phyloP scores from a whole-genome alignment of 2,113 vertebrate genomes.

The Anguilla rostrata region DNA sequence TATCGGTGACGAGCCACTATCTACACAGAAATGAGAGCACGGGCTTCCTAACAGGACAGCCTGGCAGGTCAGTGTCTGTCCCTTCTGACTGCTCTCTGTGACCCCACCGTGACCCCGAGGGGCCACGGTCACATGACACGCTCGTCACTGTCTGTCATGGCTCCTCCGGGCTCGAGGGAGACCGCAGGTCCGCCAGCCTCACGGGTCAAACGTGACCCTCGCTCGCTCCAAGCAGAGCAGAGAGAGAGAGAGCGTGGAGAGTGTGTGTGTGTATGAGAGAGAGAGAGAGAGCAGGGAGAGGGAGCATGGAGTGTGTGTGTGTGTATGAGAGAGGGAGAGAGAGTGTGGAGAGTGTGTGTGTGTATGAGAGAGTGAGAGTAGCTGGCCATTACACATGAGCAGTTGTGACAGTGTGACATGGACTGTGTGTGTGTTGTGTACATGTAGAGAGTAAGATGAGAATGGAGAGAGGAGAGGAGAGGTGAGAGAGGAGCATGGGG shows the following conservation, averaged over 20 bases:
- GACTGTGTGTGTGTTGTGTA: too few species aligned
- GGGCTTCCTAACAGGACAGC: background rate
- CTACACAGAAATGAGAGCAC: background rate
- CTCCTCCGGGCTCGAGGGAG: background rate
- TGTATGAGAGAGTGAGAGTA: too few species aligned
- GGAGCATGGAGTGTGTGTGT: background rate
- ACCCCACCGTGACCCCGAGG: background rate
- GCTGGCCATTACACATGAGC: too few species aligned
- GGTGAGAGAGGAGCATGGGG: too few species aligned
- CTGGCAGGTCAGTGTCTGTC: background rate
- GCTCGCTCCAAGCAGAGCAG: background rate
- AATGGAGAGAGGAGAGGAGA: too few species aligned
- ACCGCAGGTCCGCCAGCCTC: background rate
- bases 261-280: constrained; percentile 2
- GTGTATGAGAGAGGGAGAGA: too few species aligned
- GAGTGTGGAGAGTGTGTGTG: too few species aligned
- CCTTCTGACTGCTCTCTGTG: background rate
- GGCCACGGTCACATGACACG: too few species aligned
- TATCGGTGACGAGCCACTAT: background rate
- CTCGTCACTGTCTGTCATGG: background rate
- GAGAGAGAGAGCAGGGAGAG: constrained; percentile 5
- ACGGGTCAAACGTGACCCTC: background rate
- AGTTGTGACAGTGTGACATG: too few species aligned
- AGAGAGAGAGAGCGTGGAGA: constrained; percentile 1
- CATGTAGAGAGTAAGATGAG: too few species aligned